Conservation (phyloP, 1,140 invertebrate species). For the Brachionus rubens region DNA sequence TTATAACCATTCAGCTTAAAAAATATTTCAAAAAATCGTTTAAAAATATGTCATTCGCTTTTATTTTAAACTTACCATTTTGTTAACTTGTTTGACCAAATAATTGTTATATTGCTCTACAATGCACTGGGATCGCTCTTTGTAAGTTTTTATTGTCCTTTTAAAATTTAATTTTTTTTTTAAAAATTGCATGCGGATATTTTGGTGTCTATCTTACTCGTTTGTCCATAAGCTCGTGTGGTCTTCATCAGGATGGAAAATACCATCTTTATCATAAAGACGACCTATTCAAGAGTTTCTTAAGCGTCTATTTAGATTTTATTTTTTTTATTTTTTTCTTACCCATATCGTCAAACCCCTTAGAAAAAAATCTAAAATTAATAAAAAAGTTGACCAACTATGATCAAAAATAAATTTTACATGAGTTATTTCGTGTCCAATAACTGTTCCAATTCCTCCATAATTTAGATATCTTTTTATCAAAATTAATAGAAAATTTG, state of each 20-base stretch:
- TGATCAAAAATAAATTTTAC: slow-evolving; percentile 47
- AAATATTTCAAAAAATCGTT: no score
- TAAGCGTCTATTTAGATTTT: no score
- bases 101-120: slow-evolving; percentile 31
- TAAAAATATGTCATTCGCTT: not conserved
- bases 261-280: slow-evolving; percentile 35
- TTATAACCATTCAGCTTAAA: slow-evolving; percentile 60
- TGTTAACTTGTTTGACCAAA: slow-evolving; percentile 20
- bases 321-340: not conserved
- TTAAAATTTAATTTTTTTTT: not conserved
- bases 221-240: slow-evolving; percentile 20
- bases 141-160: slow-evolving; percentile 24
- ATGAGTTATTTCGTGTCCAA: slow-evolving; percentile 67
- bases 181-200: not conserved
- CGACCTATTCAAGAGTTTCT: slow-evolving; percentile 13
- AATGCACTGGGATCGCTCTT: slow-evolving; percentile 14
- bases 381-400: not conserved
- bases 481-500: not conserved
- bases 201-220: not conserved
- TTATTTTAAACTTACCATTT: not conserved
- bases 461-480: slow-evolving; percentile 68
- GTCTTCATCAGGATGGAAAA: slow-evolving; percentile 38
- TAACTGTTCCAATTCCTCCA: slow-evolving; percentile 67
- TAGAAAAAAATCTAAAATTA: not conserved
- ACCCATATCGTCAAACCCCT: slow-evolving; percentile 36